A percentile compares a stretch with the other conserved stretches of the same genome.
phyloP scores from a whole-genome alignment of 2,113 vertebrate genomes.

The Paratilapia polleni region DNA sequence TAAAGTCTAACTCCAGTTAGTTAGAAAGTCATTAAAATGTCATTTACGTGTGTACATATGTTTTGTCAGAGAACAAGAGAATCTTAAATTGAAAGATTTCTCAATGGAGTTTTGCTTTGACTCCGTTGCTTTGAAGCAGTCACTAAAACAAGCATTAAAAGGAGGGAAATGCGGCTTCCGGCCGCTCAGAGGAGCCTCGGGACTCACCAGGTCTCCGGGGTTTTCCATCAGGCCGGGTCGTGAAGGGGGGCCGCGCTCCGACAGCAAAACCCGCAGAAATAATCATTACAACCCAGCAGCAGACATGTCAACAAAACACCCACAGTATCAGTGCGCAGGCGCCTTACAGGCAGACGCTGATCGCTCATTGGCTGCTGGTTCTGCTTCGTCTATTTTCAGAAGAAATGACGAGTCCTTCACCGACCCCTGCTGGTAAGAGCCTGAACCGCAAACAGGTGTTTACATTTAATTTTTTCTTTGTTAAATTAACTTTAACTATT shows the following conservation, averaged over 20 bases:
- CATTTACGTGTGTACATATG: fast-evolving
- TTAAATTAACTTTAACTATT: too few species aligned
- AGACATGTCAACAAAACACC: constrained; percentile 51
- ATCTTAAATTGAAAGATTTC: not conserved
- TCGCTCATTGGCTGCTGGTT: constrained; percentile 48
- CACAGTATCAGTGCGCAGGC: constrained; percentile 46
- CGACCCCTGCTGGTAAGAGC: constrained; percentile 19
- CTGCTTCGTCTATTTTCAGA: constrained; percentile 39
- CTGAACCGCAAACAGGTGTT: not conserved
- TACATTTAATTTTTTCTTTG: too few species aligned
- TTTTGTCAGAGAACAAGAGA: not conserved
- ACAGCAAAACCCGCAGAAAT: constrained; percentile 12
- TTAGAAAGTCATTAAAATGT: fast-evolving
- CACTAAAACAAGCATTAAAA: constrained; percentile 12
- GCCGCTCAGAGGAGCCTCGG: not conserved
- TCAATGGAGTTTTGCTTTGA: not conserved
- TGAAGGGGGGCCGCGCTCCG: not conserved
- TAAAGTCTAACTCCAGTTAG: fast-evolving
- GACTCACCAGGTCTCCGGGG: constrained; percentile 67
- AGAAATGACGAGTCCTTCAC: not conserved
- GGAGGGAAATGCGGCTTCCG: not conserved
- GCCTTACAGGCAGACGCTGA: not conserved
- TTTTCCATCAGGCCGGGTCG: constrained; percentile 52
- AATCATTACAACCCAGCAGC: constrained; percentile 9
- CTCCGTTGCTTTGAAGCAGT: not conserved